Conservation (phyloP, 2,888 invertebrate species). For the Reticulitermes lucifugus region DNA sequence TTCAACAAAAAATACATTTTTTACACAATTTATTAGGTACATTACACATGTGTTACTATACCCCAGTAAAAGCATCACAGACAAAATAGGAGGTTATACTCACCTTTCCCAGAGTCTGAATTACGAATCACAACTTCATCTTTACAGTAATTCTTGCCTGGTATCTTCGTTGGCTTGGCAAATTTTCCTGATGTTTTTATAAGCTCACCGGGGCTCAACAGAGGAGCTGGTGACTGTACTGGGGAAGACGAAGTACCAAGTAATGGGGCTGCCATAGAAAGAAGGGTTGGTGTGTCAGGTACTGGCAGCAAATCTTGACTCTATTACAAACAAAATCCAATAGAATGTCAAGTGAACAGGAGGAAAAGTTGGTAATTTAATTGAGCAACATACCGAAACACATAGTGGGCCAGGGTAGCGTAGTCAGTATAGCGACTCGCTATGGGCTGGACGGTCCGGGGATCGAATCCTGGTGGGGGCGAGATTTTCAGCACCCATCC, state of each 20-base stretch:
- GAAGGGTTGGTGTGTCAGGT: constrained; percentile 39
- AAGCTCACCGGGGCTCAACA: constrained; percentile 85
- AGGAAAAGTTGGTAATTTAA: too few species aligned
- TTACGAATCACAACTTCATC: constrained; percentile 96
- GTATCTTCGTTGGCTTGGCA: constrained; percentile 87
- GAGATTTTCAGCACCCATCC: too few species aligned
- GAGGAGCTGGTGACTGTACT: constrained; percentile 66
- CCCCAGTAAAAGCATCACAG: too few species aligned
- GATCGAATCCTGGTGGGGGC: too few species aligned
- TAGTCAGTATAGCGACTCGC: too few species aligned
- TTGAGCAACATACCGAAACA: too few species aligned
- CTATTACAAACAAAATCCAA: not conserved
- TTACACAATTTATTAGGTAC: too few species aligned
- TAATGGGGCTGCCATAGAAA: constrained; percentile 29
- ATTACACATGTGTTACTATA: too few species aligned
- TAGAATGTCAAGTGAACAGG: too few species aligned
- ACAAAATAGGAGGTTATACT: constrained; percentile 51
- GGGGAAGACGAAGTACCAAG: constrained; percentile 41
- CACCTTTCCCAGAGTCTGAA: constrained; percentile 96
- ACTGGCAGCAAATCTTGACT: constrained; percentile 31
- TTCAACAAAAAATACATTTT: too few species aligned
- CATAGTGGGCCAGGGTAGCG: too few species aligned
- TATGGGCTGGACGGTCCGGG: too few species aligned
- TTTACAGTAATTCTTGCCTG: constrained; percentile 93
- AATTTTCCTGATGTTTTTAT: constrained; percentile 91